Conservation (phyloP, 1,140 invertebrate species). For the Listronotus bonariensis region DNA sequence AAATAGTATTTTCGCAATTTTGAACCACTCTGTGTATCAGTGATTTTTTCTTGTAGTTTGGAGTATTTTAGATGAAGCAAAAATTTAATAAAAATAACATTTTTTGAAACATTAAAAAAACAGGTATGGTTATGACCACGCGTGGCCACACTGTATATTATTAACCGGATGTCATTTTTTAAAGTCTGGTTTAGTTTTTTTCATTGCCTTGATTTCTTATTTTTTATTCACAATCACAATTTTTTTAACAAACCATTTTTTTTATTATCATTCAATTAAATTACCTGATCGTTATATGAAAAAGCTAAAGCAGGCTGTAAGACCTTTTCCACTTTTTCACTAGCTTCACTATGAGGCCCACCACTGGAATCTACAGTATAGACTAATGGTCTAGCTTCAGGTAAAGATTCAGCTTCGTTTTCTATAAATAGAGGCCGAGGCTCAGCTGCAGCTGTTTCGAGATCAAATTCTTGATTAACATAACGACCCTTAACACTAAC, state of each 20-base stretch:
- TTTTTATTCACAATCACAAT: background rate
- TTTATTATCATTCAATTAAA: conserved; percentile 18
- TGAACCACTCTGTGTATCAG: no score
- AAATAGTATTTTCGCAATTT: no score
- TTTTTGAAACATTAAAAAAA: no score
- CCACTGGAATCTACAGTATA: conserved; percentile 19
- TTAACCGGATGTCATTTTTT: no score
- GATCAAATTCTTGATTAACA: conserved; percentile 28
- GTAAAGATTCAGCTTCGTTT: conserved; percentile 18
- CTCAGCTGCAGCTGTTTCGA: conserved; percentile 40
- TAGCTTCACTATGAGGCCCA: conserved; percentile 34
- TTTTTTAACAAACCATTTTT: background rate
- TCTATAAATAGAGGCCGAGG: conserved; percentile 41
- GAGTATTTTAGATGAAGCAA: no score
- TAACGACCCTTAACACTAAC: conserved; percentile 11
- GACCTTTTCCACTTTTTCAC: conserved; percentile 45
- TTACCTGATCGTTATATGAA: conserved; percentile 34
- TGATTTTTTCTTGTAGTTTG: no score
- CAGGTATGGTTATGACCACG: no score
- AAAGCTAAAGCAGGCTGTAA: conserved; percentile 41
- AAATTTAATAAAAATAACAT: no score
- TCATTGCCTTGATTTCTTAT: no score
- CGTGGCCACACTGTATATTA: no score
- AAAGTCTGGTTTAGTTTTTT: no score
- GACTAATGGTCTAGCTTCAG: conserved; percentile 32